Evolutionary conservation across 2,888 invertebrate genomes (phyloP).

Genomic region (Hirtodrosophila duncani): DNA sequence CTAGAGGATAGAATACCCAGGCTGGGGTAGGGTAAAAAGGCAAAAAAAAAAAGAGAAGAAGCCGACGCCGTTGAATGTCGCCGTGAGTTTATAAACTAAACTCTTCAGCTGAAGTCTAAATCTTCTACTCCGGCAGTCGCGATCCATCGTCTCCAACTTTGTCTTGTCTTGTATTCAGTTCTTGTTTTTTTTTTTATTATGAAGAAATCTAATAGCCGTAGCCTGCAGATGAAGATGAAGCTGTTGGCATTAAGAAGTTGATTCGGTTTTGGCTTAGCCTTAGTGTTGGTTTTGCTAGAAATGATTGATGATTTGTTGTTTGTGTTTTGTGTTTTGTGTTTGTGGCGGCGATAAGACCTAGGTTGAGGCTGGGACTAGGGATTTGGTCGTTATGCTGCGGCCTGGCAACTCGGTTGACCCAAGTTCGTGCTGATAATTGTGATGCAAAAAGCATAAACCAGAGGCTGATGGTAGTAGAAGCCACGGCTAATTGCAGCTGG

Average conservation of each 20-base stretch:
- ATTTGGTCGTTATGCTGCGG: background rate
- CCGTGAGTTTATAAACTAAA: conserved; percentile 29
- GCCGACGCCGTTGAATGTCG: conserved; percentile 26
- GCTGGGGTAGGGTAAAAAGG: conserved; percentile 5
- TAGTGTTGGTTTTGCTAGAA: conserved; percentile 21
- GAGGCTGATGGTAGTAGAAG: conserved; percentile 10
- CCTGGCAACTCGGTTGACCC: no score
- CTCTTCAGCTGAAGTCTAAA: conserved; percentile 3
- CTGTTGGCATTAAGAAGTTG: conserved; percentile 64
- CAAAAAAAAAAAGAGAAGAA: conserved; percentile 15
- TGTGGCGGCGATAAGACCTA: no score
- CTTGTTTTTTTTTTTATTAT: conserved; percentile 22
- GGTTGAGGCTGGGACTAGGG: conserved; percentile 14
- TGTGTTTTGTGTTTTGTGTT: no score
- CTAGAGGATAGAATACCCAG: conserved; percentile 17
- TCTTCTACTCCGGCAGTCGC: background rate
- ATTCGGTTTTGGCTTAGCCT: conserved; percentile 42
- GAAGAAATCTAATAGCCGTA: conserved; percentile 40
- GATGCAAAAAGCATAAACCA: conserved; percentile 43
- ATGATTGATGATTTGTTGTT: conserved; percentile 57
- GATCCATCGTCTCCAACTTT: no score
- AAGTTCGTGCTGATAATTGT: conserved; percentile 65
- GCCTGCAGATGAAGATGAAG: conserved; percentile 41
- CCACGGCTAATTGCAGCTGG: conserved; percentile 41
- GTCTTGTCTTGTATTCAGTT: background rate